Conservation (phyloP, 2,888 invertebrate species). For the Dermolepida albohirtum region DNA sequence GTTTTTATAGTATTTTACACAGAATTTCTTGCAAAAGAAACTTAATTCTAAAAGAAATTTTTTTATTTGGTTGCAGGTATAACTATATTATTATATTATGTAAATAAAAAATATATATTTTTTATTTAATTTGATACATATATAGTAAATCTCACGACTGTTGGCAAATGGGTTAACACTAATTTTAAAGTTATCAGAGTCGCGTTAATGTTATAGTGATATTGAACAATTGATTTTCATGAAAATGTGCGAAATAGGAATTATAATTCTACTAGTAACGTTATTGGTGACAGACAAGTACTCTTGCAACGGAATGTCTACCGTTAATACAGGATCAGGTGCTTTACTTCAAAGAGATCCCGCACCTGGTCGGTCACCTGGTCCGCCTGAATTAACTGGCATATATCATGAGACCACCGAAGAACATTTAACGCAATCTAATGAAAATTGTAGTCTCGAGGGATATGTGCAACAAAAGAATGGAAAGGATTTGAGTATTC, state of each 20-base stretch:
- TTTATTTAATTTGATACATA: too few relatives aligned
- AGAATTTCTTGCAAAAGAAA: too few relatives aligned
- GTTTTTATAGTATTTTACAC: too few relatives aligned
- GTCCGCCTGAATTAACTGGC: slow-evolving; percentile 58
- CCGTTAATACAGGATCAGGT: slow-evolving; percentile 55
- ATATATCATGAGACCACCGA: background rate
- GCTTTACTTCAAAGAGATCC: slow-evolving; percentile 72
- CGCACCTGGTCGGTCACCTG: slow-evolving; percentile 74
- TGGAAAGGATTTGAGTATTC: slow-evolving; percentile 67
- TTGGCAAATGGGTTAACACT: too few relatives aligned
- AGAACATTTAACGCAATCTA: slow-evolving; percentile 29
- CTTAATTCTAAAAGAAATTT: too few relatives aligned
- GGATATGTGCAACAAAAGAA: slow-evolving; percentile 63
- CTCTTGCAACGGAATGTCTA: slow-evolving; percentile 47
- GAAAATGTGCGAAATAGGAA: slow-evolving; percentile 16
- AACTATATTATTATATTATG: too few relatives aligned
- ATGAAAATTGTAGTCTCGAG: slow-evolving; percentile 45
- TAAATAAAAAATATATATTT: too few relatives aligned
- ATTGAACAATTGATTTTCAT: background rate
- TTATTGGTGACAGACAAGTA: slow-evolving; percentile 36
- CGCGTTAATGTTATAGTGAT: too few relatives aligned
- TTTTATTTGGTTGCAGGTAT: too few relatives aligned
- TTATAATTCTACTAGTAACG: slow-evolving; percentile 24
- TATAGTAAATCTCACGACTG: too few relatives aligned
- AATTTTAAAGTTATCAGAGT: too few relatives aligned